These are phyloP conservation scores for Selene dorsalis DNA, from an alignment of 2,797 vertebrate species.

Conservation along the genomic window DNA sequence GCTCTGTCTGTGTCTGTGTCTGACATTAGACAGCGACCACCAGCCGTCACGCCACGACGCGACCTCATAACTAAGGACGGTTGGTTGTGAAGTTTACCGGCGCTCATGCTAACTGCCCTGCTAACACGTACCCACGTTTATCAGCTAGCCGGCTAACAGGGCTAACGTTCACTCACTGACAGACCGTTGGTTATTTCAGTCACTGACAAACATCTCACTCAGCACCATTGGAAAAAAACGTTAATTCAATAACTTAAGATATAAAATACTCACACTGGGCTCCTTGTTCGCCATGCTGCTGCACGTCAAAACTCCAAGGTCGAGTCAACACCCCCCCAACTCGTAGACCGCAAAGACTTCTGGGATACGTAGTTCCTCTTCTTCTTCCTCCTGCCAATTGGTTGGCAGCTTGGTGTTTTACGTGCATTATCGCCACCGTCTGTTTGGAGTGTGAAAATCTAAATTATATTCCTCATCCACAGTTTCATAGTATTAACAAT, in stretches of 20 bases:
- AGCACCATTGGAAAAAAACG: no score
- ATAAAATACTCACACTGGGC: conserved; percentile 61
- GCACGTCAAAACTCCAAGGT: conserved; percentile 64
- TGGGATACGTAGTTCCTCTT: conserved; percentile 52
- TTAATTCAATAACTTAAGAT: neutral
- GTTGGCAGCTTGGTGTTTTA: neutral
- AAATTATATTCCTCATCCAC: no score
- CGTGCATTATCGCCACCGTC: neutral
- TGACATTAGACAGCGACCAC: neutral
- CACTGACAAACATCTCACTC: neutral
- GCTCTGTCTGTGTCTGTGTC: no score
- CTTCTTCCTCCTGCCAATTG: neutral
- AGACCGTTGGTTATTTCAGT: neutral
- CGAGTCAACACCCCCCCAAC: conserved; percentile 12
- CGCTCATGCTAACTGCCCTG: conserved; percentile 11
- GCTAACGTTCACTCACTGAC: neutral
- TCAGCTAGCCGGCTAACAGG: neutral
- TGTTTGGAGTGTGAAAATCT: no score
- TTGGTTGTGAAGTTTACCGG: neutral
- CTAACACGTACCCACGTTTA: neutral
- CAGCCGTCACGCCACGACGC: no score
- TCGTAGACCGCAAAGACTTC: conserved; percentile 25
- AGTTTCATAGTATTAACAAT: no score
- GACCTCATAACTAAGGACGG: neutral
- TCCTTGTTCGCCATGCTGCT: conserved; percentile 71